Evolutionary conservation across 2,113 vertebrate genomes (phyloP).

Genomic region (Clarias batrachus): DNA sequence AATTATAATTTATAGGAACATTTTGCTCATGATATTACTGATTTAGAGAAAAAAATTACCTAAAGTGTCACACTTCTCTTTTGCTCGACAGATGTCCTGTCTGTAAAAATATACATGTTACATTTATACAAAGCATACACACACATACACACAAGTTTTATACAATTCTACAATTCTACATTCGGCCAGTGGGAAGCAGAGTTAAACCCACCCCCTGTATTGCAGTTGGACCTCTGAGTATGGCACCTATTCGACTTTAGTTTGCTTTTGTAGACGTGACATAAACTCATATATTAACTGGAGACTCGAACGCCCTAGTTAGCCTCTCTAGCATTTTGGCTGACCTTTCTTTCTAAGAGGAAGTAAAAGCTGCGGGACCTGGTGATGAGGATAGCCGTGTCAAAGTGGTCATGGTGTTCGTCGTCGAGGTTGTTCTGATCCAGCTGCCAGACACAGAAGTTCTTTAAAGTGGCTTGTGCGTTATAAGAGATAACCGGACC

Average conservation of each 20-base stretch:
- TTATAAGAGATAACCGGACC: constrained; percentile 92
- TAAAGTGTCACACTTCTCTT: constrained; percentile 97
- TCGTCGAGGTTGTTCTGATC: constrained; percentile 85
- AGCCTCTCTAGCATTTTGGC: constrained; percentile 5
- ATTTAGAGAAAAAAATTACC: constrained; percentile 73
- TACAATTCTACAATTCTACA: neutral
- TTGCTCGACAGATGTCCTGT: constrained; percentile 96
- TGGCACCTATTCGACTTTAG: neutral
- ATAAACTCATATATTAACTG: neutral
- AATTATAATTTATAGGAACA: neutral
- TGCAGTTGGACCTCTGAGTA: neutral
- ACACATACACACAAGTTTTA: neutral
- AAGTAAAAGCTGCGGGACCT: constrained; percentile 73
- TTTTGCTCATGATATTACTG: neutral
- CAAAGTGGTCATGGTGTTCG: constrained; percentile 85
- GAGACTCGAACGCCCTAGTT: neutral
- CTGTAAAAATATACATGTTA: constrained; percentile 70
- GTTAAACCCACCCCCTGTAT: neutral
- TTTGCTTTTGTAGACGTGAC: neutral
- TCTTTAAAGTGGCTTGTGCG: constrained; percentile 95
- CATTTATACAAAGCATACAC: constrained; percentile 23
- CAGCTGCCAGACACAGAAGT: constrained; percentile 98
- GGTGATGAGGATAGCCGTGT: constrained; percentile 94
- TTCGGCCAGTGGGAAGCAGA: neutral
- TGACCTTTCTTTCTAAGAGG: constrained; percentile 13